Percentiles rank a stretch among this genome's conserved stretches.
Conservation (phyloP, 1,140 invertebrate species). For the Drosophila tani region DNA sequence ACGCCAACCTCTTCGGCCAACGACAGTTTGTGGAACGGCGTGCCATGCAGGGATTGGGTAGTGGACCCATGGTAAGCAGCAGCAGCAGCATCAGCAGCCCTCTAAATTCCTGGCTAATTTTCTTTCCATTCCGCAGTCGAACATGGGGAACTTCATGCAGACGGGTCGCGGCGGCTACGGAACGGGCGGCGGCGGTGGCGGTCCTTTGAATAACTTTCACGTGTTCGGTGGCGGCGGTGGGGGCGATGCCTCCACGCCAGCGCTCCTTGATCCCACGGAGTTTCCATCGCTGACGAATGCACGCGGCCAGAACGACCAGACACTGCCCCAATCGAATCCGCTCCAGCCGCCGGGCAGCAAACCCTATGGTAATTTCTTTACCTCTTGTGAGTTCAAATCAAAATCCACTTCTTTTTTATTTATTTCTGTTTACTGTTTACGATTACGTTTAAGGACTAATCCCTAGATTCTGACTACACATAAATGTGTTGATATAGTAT, state of each 20-base stretch:
- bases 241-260: slow-evolving; percentile 91
- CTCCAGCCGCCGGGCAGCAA: slow-evolving; percentile 94
- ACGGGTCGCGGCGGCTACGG: slow-evolving; percentile 87
- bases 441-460: slow-evolving; percentile 40
- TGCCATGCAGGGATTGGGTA: slow-evolving; percentile 87
- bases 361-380: slow-evolving; percentile 91
- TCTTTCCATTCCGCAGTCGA: slow-evolving; percentile 63
- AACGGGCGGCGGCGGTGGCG: slow-evolving; percentile 86
- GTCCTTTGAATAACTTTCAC: slow-evolving; percentile 89
- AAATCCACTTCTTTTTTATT: slow-evolving; percentile 77
- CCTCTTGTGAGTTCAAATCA: slow-evolving; percentile 85
- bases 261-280: slow-evolving; percentile 94
- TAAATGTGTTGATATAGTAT: slow-evolving; percentile 35
- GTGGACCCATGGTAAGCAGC: slow-evolving; percentile 77
- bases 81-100: background rate
- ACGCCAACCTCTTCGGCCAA: slow-evolving; percentile 89
- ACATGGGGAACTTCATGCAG: slow-evolving; percentile 85
- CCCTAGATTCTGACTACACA: background rate
- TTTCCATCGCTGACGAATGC: slow-evolving; percentile 95
- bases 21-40: slow-evolving; percentile 91
- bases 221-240: slow-evolving; percentile 88
- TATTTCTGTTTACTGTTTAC: slow-evolving; percentile 66
- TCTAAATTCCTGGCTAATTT: slow-evolving; percentile 7
- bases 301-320: slow-evolving; percentile 90
- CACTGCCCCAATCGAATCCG: slow-evolving; percentile 90